phyloP scores from a whole-genome alignment of 2,797 vertebrate genomes.

The Girardinus metallicus region DNA sequence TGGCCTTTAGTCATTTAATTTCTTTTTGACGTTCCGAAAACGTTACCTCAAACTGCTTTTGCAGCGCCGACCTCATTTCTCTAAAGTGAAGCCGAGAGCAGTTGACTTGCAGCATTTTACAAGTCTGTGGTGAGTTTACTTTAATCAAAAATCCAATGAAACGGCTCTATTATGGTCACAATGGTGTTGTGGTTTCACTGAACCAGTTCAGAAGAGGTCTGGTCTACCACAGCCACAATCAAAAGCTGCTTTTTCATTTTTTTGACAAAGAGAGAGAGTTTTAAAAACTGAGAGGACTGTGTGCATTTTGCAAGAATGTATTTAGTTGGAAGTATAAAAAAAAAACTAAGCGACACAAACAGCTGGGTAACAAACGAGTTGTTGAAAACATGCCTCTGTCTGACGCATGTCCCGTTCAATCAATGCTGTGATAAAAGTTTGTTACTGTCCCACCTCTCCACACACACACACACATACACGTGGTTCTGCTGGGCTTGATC shows the following conservation, averaged over 20 bases:
- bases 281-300: neutral
- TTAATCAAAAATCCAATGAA: conserved; percentile 31
- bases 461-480: conserved; percentile 7
- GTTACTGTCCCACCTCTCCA: conserved; percentile 42
- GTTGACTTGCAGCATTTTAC: conserved; percentile 20
- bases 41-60: neutral
- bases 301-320: neutral
- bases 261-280: neutral
- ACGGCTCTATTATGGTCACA: conserved; percentile 17
- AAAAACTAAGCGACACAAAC: neutral
- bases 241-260: neutral
- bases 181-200: conserved; percentile 17
- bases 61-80: conserved; percentile 2
- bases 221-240: conserved; percentile 4
- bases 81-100: neutral
- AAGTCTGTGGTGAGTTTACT: conserved; percentile 4
- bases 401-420: conserved; percentile 35
- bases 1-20: neutral
- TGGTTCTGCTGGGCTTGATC: conserved; percentile 62
- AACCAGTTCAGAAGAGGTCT: conserved; percentile 6
- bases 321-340: neutral
- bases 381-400: conserved; percentile 33
- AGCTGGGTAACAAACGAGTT: conserved; percentile 14
- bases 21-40: neutral
- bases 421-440: conserved; percentile 65